Evolutionary conservation across 2,113 vertebrate genomes (phyloP).

Genomic region (Forbesichthys papilliferus): DNA sequence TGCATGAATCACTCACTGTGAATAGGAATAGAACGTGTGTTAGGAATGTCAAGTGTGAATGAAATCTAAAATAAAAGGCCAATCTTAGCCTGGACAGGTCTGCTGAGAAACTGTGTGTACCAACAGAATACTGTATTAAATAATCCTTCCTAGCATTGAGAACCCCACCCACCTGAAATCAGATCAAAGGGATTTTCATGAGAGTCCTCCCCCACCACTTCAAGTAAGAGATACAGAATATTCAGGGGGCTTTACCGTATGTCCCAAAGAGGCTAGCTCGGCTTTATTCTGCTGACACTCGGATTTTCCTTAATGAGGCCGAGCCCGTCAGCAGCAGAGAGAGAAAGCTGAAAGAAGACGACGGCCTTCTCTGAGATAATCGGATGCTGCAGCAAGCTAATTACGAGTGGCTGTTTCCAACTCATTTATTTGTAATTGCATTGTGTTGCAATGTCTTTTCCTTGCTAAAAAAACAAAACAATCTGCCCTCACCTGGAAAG

Average conservation of each 20-base stretch:
- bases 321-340: constrained; percentile 15
- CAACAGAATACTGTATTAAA: constrained; percentile 29
- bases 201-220: constrained; percentile 9
- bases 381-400: constrained; percentile 19
- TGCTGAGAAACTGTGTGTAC: constrained; percentile 22
- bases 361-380: constrained; percentile 3
- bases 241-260: constrained; percentile 3
- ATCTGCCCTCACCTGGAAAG: constrained; percentile 1
- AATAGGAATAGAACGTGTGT: neutral
- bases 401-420: constrained; percentile 23
- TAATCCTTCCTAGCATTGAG: constrained; percentile 18
- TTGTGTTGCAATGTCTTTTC: constrained; percentile 14
- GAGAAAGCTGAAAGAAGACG: constrained; percentile 15
- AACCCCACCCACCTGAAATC: constrained; percentile 1
- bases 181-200: constrained; percentile 15
- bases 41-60: too few relatives aligned
- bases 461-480: neutral
- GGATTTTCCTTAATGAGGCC: constrained; percentile 38
- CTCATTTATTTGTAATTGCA: constrained; percentile 34
- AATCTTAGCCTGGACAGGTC: constrained; percentile 8
- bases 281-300: constrained; percentile 42
- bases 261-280: neutral
- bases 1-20: neutral
- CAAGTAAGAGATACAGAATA: neutral
- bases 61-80: neutral